Evolutionary conservation across 2,797 vertebrate species (phyloP).

Genomic region (Protosalanx chinensis): DNA sequence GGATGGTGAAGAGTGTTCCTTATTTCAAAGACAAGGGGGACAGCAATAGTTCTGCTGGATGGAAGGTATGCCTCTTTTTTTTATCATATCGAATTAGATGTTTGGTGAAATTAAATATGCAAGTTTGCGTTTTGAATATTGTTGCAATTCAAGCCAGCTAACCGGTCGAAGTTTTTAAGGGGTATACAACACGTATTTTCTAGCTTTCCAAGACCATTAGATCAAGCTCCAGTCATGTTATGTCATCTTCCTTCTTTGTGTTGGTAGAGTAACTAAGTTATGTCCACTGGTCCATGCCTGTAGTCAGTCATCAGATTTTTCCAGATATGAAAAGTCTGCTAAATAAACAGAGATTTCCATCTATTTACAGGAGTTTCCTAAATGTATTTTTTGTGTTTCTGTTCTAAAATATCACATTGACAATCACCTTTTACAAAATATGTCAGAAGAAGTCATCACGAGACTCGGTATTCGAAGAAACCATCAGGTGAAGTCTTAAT

Average conservation of each 20-base stretch:
- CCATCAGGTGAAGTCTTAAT: constrained; percentile 27
- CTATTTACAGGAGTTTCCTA: constrained; percentile 24
- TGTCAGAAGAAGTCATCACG: constrained; percentile 2
- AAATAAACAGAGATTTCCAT: constrained; percentile 48
- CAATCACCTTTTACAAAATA: neutral
- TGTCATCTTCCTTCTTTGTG: constrained; percentile 24
- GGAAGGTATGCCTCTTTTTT: constrained; percentile 81
- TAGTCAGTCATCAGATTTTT: constrained; percentile 67
- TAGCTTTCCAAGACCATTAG: neutral
- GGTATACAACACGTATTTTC: neutral
- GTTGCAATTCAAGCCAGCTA: neutral
- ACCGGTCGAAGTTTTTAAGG: neutral
- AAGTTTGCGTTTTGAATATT: neutral
- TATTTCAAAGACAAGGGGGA: constrained; percentile 99
- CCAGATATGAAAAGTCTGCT: constrained; percentile 56
- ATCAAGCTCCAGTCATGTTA: constrained; percentile 5
- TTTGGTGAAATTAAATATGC: too few relatives aligned
- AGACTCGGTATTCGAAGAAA: constrained; percentile 31
- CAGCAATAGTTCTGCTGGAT: constrained; percentile 95
- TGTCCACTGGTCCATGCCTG: constrained; percentile 46
- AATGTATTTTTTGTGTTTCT: constrained; percentile 5
- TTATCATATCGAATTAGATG: too few relatives aligned
- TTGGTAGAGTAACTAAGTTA: constrained; percentile 43
- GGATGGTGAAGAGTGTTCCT: constrained; percentile 96
- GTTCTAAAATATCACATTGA: neutral